Conservation (phyloP, 2,113 vertebrate species). For the Rousettus leschenaultii region DNA sequence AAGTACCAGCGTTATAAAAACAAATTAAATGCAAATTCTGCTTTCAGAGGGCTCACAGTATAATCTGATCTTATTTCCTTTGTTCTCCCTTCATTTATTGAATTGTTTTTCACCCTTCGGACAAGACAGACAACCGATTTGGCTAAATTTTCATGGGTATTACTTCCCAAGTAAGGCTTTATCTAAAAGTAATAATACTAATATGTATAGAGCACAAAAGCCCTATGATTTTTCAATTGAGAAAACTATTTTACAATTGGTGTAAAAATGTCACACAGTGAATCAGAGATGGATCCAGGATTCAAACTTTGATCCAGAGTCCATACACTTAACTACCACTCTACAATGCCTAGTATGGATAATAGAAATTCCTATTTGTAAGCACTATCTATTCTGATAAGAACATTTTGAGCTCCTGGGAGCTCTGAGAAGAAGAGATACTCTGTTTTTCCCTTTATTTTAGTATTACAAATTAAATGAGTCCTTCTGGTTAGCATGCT, state of each 20-base stretch:
- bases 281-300: neutral
- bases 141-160: neutral
- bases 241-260: neutral
- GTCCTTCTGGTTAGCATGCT: neutral
- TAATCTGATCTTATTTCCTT: neutral
- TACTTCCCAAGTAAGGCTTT: neutral
- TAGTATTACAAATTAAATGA: neutral
- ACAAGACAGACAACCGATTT: neutral
- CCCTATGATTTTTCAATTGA: neutral
- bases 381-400: neutral
- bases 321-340: neutral
- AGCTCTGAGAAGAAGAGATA: neutral
- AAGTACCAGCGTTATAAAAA: neutral
- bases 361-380: neutral
- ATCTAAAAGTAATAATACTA: constrained; percentile 3
- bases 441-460: neutral
- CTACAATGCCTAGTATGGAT: neutral
- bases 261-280: neutral
- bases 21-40: constrained; percentile 19
- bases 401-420: neutral
- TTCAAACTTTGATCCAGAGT: neutral
- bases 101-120: neutral
- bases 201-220: neutral
- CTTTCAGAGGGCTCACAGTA: neutral
- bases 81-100: neutral